phyloP scores from a whole-genome alignment of 2,797 vertebrate genomes.

The Acanthurus tractus region DNA sequence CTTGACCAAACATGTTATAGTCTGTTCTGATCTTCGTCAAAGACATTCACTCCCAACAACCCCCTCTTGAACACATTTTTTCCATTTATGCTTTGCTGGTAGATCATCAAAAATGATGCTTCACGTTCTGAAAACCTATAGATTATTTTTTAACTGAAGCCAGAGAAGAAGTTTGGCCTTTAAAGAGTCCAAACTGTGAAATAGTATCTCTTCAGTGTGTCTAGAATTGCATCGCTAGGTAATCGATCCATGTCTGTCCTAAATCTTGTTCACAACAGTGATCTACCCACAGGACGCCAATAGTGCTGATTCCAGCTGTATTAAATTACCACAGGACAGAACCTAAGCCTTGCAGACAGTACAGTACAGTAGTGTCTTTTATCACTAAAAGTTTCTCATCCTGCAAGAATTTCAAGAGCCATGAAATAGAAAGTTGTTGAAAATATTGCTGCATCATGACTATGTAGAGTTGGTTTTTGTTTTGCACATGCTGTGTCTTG shows the following conservation, averaged over 20 bases:
- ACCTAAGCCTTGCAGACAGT: slow-evolving; percentile 26
- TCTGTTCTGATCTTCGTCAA: slow-evolving; percentile 60
- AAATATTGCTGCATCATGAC: slow-evolving; percentile 49
- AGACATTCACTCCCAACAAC: slow-evolving; percentile 17
- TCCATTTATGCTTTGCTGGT: slow-evolving; percentile 18
- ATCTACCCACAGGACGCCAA: slow-evolving; percentile 47
- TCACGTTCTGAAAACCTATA: not conserved
- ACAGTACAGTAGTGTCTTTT: slow-evolving; percentile 11
- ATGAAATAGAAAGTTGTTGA: slow-evolving; percentile 10
- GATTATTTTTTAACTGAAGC: not conserved
- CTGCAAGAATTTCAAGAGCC: slow-evolving; percentile 18
- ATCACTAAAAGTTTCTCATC: slow-evolving; percentile 22
- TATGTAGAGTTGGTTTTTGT: slow-evolving; percentile 31
- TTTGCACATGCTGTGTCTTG: slow-evolving; percentile 46
- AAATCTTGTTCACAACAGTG: slow-evolving; percentile 66
- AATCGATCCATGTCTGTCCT: slow-evolving; percentile 64
- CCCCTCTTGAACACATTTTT: not conserved
- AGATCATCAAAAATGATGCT: slow-evolving; percentile 7
- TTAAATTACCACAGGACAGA: slow-evolving; percentile 56
- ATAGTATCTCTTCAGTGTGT: slow-evolving; percentile 47
- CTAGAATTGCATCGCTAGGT: slow-evolving; percentile 53
- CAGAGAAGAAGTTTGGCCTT: slow-evolving; percentile 14
- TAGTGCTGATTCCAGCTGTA: slow-evolving; percentile 64
- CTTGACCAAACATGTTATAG: slow-evolving; percentile 46
- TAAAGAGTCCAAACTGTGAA: slow-evolving; percentile 31